These are phyloP conservation scores for Psettodes erumei DNA, from an alignment of 2,113 vertebrate species.

Conservation along the genomic window DNA sequence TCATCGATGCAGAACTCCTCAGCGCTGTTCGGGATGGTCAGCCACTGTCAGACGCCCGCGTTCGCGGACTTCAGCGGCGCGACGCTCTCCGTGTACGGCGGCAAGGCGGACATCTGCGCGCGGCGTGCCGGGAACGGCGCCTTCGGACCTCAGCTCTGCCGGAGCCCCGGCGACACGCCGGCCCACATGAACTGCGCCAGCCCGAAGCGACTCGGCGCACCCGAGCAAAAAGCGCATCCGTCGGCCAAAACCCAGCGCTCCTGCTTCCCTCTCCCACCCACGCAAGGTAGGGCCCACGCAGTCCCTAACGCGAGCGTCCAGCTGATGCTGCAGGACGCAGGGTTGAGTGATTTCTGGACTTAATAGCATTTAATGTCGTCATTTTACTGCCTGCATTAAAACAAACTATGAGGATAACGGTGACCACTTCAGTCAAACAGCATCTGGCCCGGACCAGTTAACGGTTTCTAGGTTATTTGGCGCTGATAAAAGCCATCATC, in stretches of 20 bases:
- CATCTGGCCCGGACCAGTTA: background rate
- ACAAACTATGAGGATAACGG: background rate
- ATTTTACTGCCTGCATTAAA: background rate
- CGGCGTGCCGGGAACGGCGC: slow-evolving; percentile 72
- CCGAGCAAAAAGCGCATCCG: slow-evolving; percentile 75
- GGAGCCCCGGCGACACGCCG: slow-evolving; percentile 75
- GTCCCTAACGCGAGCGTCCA: background rate
- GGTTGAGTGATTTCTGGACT: background rate
- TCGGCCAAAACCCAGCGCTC: slow-evolving; percentile 66
- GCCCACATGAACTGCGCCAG: slow-evolving; percentile 73
- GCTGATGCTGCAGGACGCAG: background rate
- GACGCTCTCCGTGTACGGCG: slow-evolving; percentile 79
- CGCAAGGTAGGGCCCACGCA: slow-evolving; percentile 69
- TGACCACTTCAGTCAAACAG: background rate
- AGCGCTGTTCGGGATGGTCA: slow-evolving; percentile 82
- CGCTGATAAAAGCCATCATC: slow-evolving; percentile 7
- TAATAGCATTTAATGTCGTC: background rate
- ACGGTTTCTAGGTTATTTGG: background rate
- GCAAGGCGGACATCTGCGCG: slow-evolving; percentile 83
- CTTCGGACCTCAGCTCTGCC: slow-evolving; percentile 75
- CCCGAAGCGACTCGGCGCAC: slow-evolving; percentile 71
- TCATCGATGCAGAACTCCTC: slow-evolving; percentile 78
- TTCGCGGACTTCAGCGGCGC: slow-evolving; percentile 78
- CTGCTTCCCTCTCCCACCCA: slow-evolving; percentile 68
- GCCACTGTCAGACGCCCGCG: slow-evolving; percentile 80